Evolutionary conservation across 2,888 invertebrate species (phyloP).

Genomic region (Anthrax anthrax): DNA sequence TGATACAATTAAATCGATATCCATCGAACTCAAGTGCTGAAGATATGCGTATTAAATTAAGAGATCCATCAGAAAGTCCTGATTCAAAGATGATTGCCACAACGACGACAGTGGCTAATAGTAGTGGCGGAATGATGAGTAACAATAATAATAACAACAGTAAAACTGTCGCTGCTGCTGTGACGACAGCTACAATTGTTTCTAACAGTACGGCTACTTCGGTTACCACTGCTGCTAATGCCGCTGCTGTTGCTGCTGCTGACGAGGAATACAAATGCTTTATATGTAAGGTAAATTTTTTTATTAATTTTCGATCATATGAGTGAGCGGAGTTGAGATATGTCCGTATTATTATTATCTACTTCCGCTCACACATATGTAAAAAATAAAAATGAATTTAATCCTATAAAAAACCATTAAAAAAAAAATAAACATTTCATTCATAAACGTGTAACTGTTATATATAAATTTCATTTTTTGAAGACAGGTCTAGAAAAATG

Average conservation of each 20-base stretch:
- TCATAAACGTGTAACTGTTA: no score
- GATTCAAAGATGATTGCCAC: slow-evolving; percentile 1
- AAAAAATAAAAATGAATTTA: no score
- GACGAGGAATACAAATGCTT: slow-evolving; percentile 53
- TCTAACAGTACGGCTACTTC: background rate
- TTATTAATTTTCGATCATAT: slow-evolving; percentile 10
- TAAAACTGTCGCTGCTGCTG: no score
- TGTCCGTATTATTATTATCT: no score
- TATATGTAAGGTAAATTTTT: slow-evolving; percentile 53
- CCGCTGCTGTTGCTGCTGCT: slow-evolving; percentile 14
- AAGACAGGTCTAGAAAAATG: slow-evolving; percentile 35
- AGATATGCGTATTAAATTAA: slow-evolving; percentile 41
- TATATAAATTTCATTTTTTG: no score
- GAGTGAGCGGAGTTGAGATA: no score
- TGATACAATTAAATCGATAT: slow-evolving; percentile 33
- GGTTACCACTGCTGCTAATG: background rate
- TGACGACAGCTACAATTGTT: background rate
- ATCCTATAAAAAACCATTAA: no score
- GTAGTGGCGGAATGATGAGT: slow-evolving; percentile 10
- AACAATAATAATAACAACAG: slow-evolving; percentile 1
- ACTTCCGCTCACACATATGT: no score
- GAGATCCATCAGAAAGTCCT: slow-evolving; percentile 38
- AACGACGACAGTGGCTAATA: background rate
- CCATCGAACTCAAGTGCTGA: slow-evolving; percentile 35
- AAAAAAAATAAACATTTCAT: no score